phyloP scores from a whole-genome alignment of 2,113 vertebrate genomes.

The Saccopteryx leptura region DNA sequence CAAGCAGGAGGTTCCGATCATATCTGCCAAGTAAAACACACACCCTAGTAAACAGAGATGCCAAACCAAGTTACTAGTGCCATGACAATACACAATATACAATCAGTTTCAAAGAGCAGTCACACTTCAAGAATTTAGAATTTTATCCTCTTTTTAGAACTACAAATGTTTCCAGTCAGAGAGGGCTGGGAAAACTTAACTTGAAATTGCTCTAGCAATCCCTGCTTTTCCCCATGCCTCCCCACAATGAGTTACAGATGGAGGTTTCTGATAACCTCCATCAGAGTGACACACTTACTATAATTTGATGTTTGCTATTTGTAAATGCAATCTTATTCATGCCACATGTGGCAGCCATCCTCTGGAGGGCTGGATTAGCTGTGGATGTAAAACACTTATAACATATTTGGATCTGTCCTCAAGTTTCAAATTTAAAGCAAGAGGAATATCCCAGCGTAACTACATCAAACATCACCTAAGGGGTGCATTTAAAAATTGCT shows the following conservation, averaged over 20 bases:
- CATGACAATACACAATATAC: not conserved
- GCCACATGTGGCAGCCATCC: conserved; percentile 34
- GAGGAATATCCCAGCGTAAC: not conserved
- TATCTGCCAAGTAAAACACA: conserved; percentile 35
- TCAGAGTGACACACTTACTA: conserved; percentile 77
- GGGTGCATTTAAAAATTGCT: conserved; percentile 30
- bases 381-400: not conserved
- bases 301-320: conserved; percentile 66
- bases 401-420: conserved; percentile 24
- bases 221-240: not conserved
- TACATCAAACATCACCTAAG: not conserved
- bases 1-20: not conserved
- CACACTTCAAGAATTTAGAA: conserved; percentile 67
- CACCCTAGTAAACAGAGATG: not conserved
- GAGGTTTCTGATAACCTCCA: conserved; percentile 76
- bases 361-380: not conserved
- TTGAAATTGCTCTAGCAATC: conserved; percentile 62
- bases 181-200: conserved; percentile 66
- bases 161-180: not conserved
- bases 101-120: conserved; percentile 25
- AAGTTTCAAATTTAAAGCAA: conserved; percentile 51
- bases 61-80: conserved; percentile 44
- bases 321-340: conserved; percentile 45
- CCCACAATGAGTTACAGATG: conserved; percentile 64
- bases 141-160: conserved; percentile 38